Evolutionary conservation across 2,797 vertebrate species (phyloP), one percentile per base, ranked within the genome.

Genomic region (Enteromius treurensis): DNA sequence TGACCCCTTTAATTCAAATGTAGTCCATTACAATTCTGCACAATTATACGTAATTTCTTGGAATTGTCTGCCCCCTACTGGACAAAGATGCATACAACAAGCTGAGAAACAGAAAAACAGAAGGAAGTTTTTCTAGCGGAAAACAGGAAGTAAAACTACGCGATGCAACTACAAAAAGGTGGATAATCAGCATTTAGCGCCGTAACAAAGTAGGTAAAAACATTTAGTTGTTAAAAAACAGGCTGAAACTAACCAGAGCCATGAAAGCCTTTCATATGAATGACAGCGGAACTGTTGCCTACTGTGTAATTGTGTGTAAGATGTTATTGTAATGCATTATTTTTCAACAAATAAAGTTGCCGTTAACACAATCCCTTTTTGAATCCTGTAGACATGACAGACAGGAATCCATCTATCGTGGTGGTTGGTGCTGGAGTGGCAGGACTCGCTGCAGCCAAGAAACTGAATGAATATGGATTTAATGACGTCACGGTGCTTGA

Each of bases 381-480:
- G 3, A 13, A 8, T 62, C 34, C 21, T 23, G 5, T 13, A 74
- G 81, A n/a, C 47, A 84, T 84, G 78, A 49, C 73, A 49, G 68
- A 5, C 4, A 83, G 64, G 9, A 58, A 69, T 29, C 88, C 88
- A n/a, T 81, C 64, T 62, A 77, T 91, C n/a, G 85, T 91, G 55
- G 84, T 90, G 17, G 29, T 90, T 1, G 89, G 90, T 14, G 90
- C 89, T 3, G 89, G 89, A 62, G 70, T 87, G n/a, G 88, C 89
- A 23, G 89, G 89, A 65, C 86, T 90, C 17, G 79, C 73, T 8
- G 85, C 88, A 7, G 90, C 88, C 26, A 85, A 45, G 14, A 87
- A 83, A 73, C 83, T 91, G 11, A 62, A 60, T 11, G 80, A 87
- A 40, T 32, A 85, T 11, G 89, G 88, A 15, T 89, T 90, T 62